These are phyloP conservation scores for Engraulis encrasicolus DNA, from an alignment of 2,113 vertebrate genomes.

Conservation along the genomic window DNA sequence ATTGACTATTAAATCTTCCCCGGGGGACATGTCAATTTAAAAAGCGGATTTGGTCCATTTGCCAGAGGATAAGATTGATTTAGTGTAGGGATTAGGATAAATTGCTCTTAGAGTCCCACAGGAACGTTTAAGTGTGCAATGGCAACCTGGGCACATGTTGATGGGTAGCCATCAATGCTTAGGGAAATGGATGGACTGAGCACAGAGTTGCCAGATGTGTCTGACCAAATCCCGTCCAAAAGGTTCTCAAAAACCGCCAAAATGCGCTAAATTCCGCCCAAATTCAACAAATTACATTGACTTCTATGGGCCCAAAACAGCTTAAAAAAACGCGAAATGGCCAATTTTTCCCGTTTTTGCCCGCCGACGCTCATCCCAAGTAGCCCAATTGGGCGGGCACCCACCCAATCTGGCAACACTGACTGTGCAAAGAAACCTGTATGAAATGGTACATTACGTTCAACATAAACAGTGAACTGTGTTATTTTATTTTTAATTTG, in stretches of 20 bases:
- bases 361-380: too few relatives aligned
- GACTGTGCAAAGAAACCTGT: too few relatives aligned
- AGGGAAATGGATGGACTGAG: not conserved
- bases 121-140: constrained; percentile 26
- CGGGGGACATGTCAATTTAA: constrained; percentile 39
- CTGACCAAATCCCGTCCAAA: too few relatives aligned
- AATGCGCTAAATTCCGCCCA: too few relatives aligned
- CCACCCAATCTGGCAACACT: too few relatives aligned
- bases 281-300: too few relatives aligned
- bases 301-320: too few relatives aligned
- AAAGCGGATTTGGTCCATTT: constrained; percentile 43
- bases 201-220: too few relatives aligned
- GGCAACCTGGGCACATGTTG: constrained; percentile 26
- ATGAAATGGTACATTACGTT: not conserved
- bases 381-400: too few relatives aligned
- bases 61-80: constrained; percentile 44
- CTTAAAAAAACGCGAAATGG: too few relatives aligned
- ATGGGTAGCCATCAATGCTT: not conserved
- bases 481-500: not conserved
- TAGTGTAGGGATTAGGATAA: constrained; percentile 50
- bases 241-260: too few relatives aligned
- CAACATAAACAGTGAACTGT: not conserved
- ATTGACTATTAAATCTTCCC: constrained; percentile 32
- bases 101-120: constrained; percentile 45
- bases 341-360: too few relatives aligned